These are phyloP conservation scores for Poeciliopsis prolifica DNA, from an alignment of 2,113 vertebrate species.

Conservation along the genomic window DNA sequence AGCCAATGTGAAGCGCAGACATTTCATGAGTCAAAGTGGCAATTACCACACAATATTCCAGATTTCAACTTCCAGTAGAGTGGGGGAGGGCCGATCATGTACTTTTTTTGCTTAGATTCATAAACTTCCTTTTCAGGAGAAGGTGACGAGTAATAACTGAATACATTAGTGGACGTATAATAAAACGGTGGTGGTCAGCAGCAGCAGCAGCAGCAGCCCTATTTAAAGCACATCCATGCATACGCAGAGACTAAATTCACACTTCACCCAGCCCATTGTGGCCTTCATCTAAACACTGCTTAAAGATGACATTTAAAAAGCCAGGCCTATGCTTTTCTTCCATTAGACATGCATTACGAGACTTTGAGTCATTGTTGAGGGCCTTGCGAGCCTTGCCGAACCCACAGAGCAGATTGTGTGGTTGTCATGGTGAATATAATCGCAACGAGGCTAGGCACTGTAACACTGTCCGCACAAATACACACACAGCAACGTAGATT, in stretches of 20 bases:
- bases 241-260: slow-evolving; percentile 30
- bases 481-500: slow-evolving; percentile 11
- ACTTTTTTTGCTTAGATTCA: slow-evolving; percentile 46
- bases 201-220: slow-evolving; percentile 28
- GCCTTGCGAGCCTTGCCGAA: slow-evolving; percentile 49
- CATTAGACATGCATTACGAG: slow-evolving; percentile 34
- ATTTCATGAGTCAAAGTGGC: slow-evolving; percentile 57
- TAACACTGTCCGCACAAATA: slow-evolving; percentile 26
- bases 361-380: slow-evolving; percentile 42
- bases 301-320: slow-evolving; percentile 54
- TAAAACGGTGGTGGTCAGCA: slow-evolving; percentile 29
- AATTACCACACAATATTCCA: slow-evolving; percentile 45
- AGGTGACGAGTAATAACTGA: slow-evolving; percentile 67
- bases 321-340: slow-evolving; percentile 35
- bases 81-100: slow-evolving; percentile 5
- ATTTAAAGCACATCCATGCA: slow-evolving; percentile 39
- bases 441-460: slow-evolving; percentile 16
- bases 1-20: slow-evolving; percentile 48
- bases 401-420: slow-evolving; percentile 34
- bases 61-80: neutral
- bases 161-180: slow-evolving; percentile 54
- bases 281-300: slow-evolving; percentile 19
- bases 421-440: slow-evolving; percentile 64
- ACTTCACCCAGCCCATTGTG: slow-evolving; percentile 36
- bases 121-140: slow-evolving; percentile 67